These are phyloP conservation scores for Cosmopolites sordidus DNA, from an alignment of 2,888 invertebrate species.

Conservation along the genomic window DNA sequence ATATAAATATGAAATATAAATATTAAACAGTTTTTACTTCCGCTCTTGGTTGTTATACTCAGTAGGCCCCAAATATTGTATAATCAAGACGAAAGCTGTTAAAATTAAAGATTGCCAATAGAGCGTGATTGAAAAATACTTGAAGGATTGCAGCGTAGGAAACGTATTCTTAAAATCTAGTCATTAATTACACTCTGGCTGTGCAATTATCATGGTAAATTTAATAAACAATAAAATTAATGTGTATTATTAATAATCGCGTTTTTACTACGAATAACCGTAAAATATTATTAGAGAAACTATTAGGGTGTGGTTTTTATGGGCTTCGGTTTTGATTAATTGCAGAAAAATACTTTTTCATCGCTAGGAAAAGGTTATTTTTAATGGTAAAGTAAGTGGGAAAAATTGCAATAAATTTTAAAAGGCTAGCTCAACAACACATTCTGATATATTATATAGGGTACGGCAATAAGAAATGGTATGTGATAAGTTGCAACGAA, in stretches of 20 bases:
- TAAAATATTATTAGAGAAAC: slow-evolving; percentile 19
- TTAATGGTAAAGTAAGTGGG: neutral
- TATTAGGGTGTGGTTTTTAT: slow-evolving; percentile 17
- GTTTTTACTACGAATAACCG: slow-evolving; percentile 14
- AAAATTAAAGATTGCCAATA: neutral
- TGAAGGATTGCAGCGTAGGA: neutral
- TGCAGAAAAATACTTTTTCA: slow-evolving; percentile 13
- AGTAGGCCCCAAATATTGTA: too few species aligned
- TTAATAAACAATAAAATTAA: slow-evolving; percentile 20
- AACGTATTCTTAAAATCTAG: neutral
- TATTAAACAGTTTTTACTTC: too few species aligned
- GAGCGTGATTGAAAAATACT: neutral
- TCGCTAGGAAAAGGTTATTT: slow-evolving; percentile 1
- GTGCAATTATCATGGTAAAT: slow-evolving; percentile 13
- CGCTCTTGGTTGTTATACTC: too few species aligned
- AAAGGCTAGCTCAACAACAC: neutral
- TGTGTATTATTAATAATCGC: slow-evolving; percentile 19
- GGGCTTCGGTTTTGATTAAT: slow-evolving; percentile 12
- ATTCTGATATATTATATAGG: too few species aligned
- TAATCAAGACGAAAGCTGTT: too few species aligned
- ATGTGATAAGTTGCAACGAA: too few species aligned
- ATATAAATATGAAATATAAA: too few species aligned
- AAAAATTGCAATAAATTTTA: neutral
- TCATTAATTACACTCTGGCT: slow-evolving; percentile 3
- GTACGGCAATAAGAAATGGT: too few species aligned